Conservation (phyloP, 2,888 invertebrate species). For the Tortricodes alternella region DNA sequence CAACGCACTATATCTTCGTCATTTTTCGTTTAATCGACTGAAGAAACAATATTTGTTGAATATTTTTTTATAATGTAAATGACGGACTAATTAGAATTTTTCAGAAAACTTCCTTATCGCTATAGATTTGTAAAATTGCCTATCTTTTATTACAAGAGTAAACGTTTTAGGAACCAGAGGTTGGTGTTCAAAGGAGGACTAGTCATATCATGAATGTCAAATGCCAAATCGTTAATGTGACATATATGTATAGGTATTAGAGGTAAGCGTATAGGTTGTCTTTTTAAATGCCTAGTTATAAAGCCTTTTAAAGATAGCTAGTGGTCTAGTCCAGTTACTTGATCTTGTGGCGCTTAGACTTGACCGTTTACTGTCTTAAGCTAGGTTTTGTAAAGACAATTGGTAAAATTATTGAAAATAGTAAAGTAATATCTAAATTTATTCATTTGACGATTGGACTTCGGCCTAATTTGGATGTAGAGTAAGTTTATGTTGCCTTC, state of each 20-base stretch:
- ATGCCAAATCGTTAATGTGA: conserved; percentile 62
- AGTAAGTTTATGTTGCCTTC: background rate
- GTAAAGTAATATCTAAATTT: background rate
- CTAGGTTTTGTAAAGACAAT: conserved; percentile 7
- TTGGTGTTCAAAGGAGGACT: conserved; percentile 36
- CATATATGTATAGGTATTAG: conserved; percentile 37
- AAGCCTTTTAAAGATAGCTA: background rate
- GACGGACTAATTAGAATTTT: too few species aligned
- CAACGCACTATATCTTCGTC: too few species aligned
- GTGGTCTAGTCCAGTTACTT: background rate
- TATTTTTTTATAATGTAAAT: too few species aligned
- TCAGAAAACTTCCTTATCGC: too few species aligned
- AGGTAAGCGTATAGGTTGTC: conserved; percentile 36
- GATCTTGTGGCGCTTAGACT: background rate
- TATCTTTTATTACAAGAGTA: too few species aligned
- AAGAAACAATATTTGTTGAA: too few species aligned
- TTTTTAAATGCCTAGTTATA: conserved; percentile 19
- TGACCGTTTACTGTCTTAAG: conserved; percentile 7
- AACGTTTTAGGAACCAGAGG: conserved; percentile 21
- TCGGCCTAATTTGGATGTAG: background rate
- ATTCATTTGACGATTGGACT: background rate
- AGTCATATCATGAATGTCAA: conserved; percentile 46
- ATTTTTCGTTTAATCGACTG: too few species aligned
- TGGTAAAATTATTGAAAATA: background rate
- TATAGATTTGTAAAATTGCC: too few species aligned